Evolutionary conservation across 1,140 invertebrate species (phyloP).

Genomic region (Polypedilum vanderplanki): DNA sequence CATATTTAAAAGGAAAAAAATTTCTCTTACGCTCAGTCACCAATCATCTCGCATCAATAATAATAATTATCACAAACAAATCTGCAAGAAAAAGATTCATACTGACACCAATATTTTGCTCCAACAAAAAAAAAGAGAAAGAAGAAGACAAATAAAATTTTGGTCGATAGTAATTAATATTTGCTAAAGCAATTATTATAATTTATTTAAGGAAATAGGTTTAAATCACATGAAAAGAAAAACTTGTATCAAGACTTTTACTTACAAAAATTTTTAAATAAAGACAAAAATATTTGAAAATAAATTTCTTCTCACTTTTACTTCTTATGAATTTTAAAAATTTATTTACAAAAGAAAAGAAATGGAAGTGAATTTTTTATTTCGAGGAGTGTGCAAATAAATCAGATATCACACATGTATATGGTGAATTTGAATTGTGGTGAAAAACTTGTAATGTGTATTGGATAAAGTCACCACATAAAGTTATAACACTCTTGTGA

Average conservation of each 20-base stretch:
- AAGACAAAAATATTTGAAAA: too few relatives aligned
- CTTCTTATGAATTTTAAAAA: too few relatives aligned
- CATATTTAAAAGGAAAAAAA: not conserved
- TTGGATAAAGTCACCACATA: too few relatives aligned
- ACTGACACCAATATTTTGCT: not conserved
- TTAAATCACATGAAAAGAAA: not conserved
- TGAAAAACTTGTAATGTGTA: not conserved
- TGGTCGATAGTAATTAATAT: not conserved
- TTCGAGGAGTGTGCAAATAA: too few relatives aligned
- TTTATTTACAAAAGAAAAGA: too few relatives aligned
- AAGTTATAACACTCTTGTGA: not conserved
- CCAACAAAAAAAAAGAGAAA: not conserved
- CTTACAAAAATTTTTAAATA: too few relatives aligned
- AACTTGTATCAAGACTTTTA: not conserved
- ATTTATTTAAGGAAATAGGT: not conserved
- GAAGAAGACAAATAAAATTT: not conserved
- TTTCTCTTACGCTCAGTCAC: constrained; percentile 7
- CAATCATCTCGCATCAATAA: not conserved
- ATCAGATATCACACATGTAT: too few relatives aligned
- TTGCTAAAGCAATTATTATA: not conserved
- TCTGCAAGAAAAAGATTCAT: not conserved
- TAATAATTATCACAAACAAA: constrained; percentile 19
- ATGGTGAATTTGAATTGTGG: too few relatives aligned
- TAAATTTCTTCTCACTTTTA: too few relatives aligned
- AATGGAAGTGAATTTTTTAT: too few relatives aligned